Percentiles rank a stretch among this genome's conserved stretches.
These are phyloP conservation scores for Cheiracanthium punctorium DNA, from an alignment of 2,888 invertebrate species.

Conservation along the genomic window DNA sequence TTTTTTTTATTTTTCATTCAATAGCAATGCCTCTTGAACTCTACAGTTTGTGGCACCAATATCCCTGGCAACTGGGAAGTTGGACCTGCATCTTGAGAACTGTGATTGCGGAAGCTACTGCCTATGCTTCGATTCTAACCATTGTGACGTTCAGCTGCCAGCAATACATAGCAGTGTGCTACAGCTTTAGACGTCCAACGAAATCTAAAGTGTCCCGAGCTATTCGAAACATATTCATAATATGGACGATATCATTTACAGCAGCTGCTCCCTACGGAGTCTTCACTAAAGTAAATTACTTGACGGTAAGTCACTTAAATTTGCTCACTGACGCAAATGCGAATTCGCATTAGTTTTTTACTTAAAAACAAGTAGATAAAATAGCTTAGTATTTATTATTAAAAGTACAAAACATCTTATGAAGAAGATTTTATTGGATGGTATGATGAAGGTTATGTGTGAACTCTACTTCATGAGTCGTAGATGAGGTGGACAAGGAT, in stretches of 20 bases:
- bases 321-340: too few relatives aligned
- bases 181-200: constrained; percentile 74
- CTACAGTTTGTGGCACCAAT: constrained; percentile 77
- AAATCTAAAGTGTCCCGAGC: constrained; percentile 74
- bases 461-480: too few relatives aligned
- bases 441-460: too few relatives aligned
- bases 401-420: too few relatives aligned
- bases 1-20: too few relatives aligned
- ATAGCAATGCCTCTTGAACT: constrained; percentile 77
- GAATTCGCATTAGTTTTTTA: too few relatives aligned
- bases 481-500: too few relatives aligned
- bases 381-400: too few relatives aligned
- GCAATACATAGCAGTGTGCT: constrained; percentile 78
- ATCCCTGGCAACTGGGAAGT: constrained; percentile 77
- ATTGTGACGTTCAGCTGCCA: constrained; percentile 77
- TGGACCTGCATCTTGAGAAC: constrained; percentile 77
- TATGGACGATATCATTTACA: constrained; percentile 76
- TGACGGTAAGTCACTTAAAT: constrained; percentile 55
- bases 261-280: constrained; percentile 76
- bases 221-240: constrained; percentile 76
- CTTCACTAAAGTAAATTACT: constrained; percentile 74
- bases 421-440: too few relatives aligned
- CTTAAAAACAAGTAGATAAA: too few relatives aligned
- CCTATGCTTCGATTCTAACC: constrained; percentile 78
- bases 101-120: constrained; percentile 77